Base-by-base conservation (phyloP, 2,113 vertebrate species). In the Rhipidura dahli region DNA sequence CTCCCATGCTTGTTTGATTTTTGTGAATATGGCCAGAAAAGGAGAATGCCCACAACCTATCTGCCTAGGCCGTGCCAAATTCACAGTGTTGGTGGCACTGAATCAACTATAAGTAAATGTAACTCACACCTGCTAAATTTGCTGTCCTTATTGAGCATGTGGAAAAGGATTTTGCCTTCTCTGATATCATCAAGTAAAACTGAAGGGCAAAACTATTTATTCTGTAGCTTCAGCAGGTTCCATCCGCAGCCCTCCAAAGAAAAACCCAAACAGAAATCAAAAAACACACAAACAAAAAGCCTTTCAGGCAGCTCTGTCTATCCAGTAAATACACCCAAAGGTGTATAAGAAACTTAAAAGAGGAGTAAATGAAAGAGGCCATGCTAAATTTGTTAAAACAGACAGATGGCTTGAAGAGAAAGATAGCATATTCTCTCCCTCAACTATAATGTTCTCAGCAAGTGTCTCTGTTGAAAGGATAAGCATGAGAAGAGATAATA, bases 401-500 rank as follows among this genome's bases (percentile, higher is more conserved):
- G 87, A 91, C 91, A 96, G 94, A 96, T 96, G 90, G 93, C 82
- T 80, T 80, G 70, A 90, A 94, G 27, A 73, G 80, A 89, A 94
- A 96, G 72, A 80, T 47, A 80, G 68, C 87, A 91, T 80, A 77
- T 94, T 88, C 70, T 89, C 73, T 93, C 71, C 54, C 82, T 94
- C 87, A 88, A 44, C 71, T 94, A 28, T 94, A 93, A 90, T 86
- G 63, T 93, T 95, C 82, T 88, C 91, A 96, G 92, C 87, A 96
- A 95, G 93, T 47, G 66, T 70, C 81, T 87, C 85, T 80, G 59
- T 86, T 91, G 78, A 94, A 96, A 94, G 75, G 45, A 73, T 80
- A 91, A 94, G 75, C 90, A 80, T 88, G 54, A 96, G 93, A 95
- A 95, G 78, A 91, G 66, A 91, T 95, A 95, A 95, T 90, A 80